A percentile compares a stretch with the other conserved stretches of the same genome.
phyloP scores from a whole-genome alignment of 2,888 invertebrate species.

The Leptothorax acervorum region DNA sequence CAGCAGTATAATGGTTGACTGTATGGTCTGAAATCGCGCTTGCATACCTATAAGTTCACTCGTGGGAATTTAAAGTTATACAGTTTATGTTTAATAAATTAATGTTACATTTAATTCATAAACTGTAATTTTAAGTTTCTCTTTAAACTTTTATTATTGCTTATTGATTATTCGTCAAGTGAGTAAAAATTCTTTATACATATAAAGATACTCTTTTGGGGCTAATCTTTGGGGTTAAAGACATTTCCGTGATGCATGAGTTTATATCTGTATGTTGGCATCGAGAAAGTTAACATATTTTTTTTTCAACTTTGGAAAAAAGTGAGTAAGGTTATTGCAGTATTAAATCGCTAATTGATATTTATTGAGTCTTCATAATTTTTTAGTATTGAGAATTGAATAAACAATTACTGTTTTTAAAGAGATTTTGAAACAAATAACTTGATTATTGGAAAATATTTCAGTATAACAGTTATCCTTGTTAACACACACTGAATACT shows the following conservation, averaged over 20 bases:
- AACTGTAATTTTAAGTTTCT: not conserved
- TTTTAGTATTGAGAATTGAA: not conserved
- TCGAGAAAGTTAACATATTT: not conserved
- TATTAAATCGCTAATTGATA: not conserved
- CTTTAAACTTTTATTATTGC: not conserved
- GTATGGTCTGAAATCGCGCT: not conserved
- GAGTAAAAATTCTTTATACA: not conserved
- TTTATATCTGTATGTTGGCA: not conserved
- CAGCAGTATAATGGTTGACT: conserved; percentile 22
- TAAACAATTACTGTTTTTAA: conserved; percentile 1
- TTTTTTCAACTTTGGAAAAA: not conserved
- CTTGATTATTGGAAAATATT: not conserved
- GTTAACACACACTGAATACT: not conserved
- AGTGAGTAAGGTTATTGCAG: not conserved
- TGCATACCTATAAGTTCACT: not conserved
- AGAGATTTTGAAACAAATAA: not conserved
- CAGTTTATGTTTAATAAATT: not conserved
- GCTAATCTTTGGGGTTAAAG: not conserved
- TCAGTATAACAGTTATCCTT: not conserved
- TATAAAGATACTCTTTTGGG: not conserved
- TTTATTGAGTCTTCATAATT: not conserved
- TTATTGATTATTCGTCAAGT: not conserved
- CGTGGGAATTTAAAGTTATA: not conserved
- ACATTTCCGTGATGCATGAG: not conserved
- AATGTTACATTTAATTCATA: not conserved